A percentile compares a stretch with the other conserved stretches of the same genome.
Evolutionary conservation across 1,140 invertebrate species (phyloP).

Genomic region (Leptoteleia sp.): DNA sequence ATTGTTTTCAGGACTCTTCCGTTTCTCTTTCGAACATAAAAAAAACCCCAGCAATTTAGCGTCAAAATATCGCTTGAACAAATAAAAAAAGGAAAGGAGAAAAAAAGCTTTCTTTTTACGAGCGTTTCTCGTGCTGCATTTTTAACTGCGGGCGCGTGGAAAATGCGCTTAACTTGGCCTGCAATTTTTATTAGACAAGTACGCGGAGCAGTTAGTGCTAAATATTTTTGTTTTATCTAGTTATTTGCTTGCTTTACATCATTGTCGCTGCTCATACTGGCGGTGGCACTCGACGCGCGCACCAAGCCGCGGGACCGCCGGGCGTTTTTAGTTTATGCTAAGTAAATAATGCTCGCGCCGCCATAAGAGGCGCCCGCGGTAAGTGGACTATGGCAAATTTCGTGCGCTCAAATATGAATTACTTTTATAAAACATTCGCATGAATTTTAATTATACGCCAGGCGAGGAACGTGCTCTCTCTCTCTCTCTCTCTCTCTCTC

Average conservation of each 20-base stretch:
- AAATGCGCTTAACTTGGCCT: constrained; percentile 1
- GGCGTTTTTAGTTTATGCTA: constrained; percentile 32
- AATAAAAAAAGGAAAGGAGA: no score
- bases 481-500: no score
- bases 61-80: no score
- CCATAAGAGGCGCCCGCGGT: constrained; percentile 28
- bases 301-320: no score
- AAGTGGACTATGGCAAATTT: constrained; percentile 39
- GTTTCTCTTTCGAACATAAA: no score
- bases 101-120: no score
- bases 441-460: constrained; percentile 26
- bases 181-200: constrained; percentile 14
- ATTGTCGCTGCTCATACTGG: constrained; percentile 11
- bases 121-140: neutral
- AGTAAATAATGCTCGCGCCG: constrained; percentile 45
- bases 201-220: constrained; percentile 10
- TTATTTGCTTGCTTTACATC: constrained; percentile 40
- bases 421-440: constrained; percentile 20
- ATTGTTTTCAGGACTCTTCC: no score
- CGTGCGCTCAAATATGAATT: constrained; percentile 22
- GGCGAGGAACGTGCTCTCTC: no score
- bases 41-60: no score
- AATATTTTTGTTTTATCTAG: constrained; percentile 32
- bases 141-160: neutral
- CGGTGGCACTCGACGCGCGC: constrained; percentile 1